These are phyloP conservation scores for Amphiprion ocellaris DNA, from an alignment of 2,113 vertebrate species.

Conservation along the genomic window DNA sequence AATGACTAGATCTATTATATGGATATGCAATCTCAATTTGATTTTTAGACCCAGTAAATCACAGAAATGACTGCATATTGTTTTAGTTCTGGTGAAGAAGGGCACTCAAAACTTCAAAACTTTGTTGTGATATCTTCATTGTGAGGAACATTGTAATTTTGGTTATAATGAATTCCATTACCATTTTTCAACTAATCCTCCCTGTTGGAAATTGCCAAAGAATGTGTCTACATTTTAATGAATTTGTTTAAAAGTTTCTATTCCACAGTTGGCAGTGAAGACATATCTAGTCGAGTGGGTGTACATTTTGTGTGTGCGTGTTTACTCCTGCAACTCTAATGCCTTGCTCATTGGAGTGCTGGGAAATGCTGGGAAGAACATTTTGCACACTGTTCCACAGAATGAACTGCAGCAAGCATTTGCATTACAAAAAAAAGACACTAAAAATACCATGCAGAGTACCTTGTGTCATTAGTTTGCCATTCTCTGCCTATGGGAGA, in stretches of 20 bases:
- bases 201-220: conserved; percentile 36
- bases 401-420: conserved; percentile 22
- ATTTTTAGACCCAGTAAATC: conserved; percentile 74
- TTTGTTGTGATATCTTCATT: conserved; percentile 38
- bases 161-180: conserved; percentile 61
- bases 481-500: conserved; percentile 32
- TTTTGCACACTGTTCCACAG: conserved; percentile 1
- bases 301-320: neutral
- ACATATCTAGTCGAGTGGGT: no score
- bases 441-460: neutral
- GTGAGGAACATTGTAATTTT: conserved; percentile 49
- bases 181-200: conserved; percentile 53
- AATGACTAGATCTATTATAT: conserved; percentile 74
- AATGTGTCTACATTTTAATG: conserved; percentile 47
- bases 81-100: conserved; percentile 54
- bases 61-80: conserved; percentile 65
- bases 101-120: conserved; percentile 53
- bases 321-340: neutral
- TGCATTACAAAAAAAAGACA: conserved; percentile 9
- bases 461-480: conserved; percentile 41
- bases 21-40: conserved; percentile 75
- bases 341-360: conserved; percentile 1
- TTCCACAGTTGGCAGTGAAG: neutral
- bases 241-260: conserved; percentile 44
- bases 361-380: neutral